Evolutionary conservation across 2,888 invertebrate genomes (phyloP).

Genomic region (Acleris laterana): DNA sequence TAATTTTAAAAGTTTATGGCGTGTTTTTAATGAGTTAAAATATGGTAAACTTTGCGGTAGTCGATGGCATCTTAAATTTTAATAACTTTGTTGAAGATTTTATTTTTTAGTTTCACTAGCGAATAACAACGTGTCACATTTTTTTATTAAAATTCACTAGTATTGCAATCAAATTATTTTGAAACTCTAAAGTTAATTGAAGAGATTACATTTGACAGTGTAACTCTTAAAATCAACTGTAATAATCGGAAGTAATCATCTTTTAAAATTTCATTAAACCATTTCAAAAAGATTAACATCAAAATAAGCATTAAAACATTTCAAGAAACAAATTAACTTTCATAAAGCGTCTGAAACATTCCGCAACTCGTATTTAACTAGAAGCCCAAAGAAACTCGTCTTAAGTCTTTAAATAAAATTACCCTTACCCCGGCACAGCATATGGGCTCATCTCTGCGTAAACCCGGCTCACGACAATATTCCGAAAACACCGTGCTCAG

Average conservation of each 20-base stretch:
- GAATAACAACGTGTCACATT: too few species aligned
- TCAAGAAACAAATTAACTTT: conserved; percentile 44
- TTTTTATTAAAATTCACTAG: too few species aligned
- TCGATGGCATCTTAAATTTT: conserved; percentile 2
- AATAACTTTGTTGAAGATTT: conserved; percentile 29
- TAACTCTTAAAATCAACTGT: too few species aligned
- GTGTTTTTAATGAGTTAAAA: conserved; percentile 30
- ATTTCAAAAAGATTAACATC: neutral
- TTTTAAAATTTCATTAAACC: too few species aligned
- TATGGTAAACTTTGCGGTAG: conserved; percentile 28
- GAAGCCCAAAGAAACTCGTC: conserved; percentile 43
- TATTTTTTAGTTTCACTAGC: neutral
- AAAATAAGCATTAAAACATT: neutral
- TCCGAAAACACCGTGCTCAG: conserved; percentile 34
- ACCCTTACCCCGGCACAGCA: conserved; percentile 39
- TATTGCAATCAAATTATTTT: too few species aligned
- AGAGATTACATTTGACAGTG: too few species aligned
- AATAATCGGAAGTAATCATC: too few species aligned
- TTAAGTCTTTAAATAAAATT: conserved; percentile 53
- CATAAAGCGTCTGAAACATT: conserved; percentile 47
- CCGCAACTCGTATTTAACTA: conserved; percentile 49
- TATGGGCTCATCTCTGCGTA: conserved; percentile 36
- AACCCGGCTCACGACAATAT: conserved; percentile 23
- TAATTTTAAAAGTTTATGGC: conserved; percentile 24
- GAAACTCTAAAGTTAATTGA: too few species aligned